phyloP scores from a whole-genome alignment of 2,113 vertebrate genomes.

The Dascyllus trimaculatus region DNA sequence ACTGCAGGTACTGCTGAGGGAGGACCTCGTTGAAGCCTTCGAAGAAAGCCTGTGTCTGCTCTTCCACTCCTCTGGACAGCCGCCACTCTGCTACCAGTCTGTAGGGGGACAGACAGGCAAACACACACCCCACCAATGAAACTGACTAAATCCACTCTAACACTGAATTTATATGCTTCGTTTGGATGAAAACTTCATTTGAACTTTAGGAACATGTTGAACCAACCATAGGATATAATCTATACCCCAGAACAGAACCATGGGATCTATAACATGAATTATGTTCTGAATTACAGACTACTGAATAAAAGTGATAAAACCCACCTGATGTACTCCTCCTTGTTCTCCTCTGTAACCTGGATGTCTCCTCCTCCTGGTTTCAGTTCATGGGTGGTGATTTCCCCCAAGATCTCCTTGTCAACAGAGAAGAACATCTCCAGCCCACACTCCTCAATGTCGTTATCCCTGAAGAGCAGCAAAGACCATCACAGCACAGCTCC shows the following conservation, averaged over 20 bases:
- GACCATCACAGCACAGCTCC: background rate
- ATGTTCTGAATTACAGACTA: background rate
- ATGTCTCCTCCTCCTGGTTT: constrained; percentile 94
- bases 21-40: constrained; percentile 99
- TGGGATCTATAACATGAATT: background rate
- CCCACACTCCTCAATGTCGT: constrained; percentile 94
- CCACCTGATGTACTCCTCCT: constrained; percentile 98
- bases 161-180: too few relatives aligned
- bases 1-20: constrained; percentile 97
- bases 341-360: constrained; percentile 97
- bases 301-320: constrained; percentile 2
- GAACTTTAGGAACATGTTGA: too few relatives aligned
- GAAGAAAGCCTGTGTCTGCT: constrained; percentile 98
- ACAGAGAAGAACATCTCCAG: constrained; percentile 99
- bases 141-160: background rate
- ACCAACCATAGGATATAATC: too few relatives aligned
- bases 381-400: constrained; percentile 96
- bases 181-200: too few relatives aligned
- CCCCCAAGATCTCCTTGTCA: constrained; percentile 97
- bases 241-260: background rate
- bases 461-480: constrained; percentile 63
- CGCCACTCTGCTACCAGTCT: constrained; percentile 98
- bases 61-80: constrained; percentile 95
- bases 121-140: background rate
- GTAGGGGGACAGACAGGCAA: constrained; percentile 7